Conservation (phyloP, 2,888 invertebrate species). For the Malthinus flaveolus region DNA sequence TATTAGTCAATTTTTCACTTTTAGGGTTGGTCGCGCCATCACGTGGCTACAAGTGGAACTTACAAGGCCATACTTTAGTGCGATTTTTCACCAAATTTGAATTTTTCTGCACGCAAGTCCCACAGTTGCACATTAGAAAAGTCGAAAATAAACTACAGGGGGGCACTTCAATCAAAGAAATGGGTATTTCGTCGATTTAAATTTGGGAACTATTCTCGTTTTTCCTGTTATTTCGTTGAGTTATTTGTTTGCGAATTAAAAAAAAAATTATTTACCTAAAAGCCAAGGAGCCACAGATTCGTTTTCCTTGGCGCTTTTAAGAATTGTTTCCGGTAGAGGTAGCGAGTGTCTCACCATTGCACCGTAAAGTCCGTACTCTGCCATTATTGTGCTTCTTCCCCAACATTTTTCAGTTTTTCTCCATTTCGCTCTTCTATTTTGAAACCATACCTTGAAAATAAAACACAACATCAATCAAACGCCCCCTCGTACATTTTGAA, state of each 20-base stretch:
- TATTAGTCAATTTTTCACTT: too few species aligned
- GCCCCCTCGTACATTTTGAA: background rate
- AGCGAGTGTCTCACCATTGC: constrained; percentile 99
- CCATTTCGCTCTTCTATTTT: constrained; percentile 98
- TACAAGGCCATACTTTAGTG: too few species aligned
- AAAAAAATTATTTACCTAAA: constrained; percentile 74
- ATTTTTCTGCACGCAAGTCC: too few species aligned
- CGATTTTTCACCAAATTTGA: too few species aligned
- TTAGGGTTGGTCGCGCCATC: too few species aligned
- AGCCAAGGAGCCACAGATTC: constrained; percentile 99
- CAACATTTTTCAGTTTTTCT: constrained; percentile 99
- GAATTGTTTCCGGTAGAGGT: constrained; percentile 96
- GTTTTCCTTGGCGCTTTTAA: constrained; percentile 96
- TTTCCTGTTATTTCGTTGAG: background rate
- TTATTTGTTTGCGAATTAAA: too few species aligned
- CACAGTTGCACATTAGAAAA: too few species aligned
- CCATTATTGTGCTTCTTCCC: constrained; percentile 99
- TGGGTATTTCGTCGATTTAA: background rate
- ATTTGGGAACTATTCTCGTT: background rate
- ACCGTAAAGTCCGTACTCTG: constrained; percentile 98
- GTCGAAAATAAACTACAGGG: too few species aligned
- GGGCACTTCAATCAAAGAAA: background rate
- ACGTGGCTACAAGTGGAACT: too few species aligned
- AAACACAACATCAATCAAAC: too few species aligned
- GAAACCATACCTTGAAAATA: constrained; percentile 93